Conservation (phyloP, 2,113 vertebrate species). For the Myocastor coypus region DNA sequence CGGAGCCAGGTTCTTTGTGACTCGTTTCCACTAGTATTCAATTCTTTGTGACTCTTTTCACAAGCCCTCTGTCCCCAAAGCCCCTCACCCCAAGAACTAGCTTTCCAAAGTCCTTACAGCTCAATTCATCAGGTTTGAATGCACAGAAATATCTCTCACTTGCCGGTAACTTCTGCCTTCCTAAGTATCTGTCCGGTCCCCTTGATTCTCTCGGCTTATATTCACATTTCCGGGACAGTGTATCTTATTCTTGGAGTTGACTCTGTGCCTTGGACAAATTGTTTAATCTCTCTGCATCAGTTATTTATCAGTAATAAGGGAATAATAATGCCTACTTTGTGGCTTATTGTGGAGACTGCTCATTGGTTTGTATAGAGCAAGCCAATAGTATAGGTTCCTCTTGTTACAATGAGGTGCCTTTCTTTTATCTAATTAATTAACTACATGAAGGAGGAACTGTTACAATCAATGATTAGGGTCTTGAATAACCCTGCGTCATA, state of each 20-base stretch:
- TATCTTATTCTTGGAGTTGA: slow-evolving; percentile 7
- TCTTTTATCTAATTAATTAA: background rate
- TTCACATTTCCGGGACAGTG: background rate
- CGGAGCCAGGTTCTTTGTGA: background rate
- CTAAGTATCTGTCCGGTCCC: background rate
- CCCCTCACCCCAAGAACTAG: background rate
- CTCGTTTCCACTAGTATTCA: background rate
- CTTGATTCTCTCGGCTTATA: background rate
- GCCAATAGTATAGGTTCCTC: background rate
- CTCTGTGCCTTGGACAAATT: slow-evolving; percentile 10
- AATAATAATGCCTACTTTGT: background rate
- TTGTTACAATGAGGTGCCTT: background rate
- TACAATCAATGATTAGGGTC: background rate
- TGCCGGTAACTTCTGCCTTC: background rate
- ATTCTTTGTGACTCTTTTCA: slow-evolving; percentile 24
- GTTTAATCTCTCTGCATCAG: background rate
- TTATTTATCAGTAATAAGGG: background rate
- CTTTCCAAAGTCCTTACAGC: background rate
- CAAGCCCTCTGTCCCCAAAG: background rate
- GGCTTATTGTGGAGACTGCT: background rate
- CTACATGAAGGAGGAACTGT: background rate
- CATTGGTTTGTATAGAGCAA: background rate
- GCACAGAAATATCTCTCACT: background rate
- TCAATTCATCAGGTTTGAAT: background rate
- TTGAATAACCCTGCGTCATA: background rate